Evolutionary conservation across 1,140 invertebrate species (phyloP).

Genomic region (Scylla paramamosain): DNA sequence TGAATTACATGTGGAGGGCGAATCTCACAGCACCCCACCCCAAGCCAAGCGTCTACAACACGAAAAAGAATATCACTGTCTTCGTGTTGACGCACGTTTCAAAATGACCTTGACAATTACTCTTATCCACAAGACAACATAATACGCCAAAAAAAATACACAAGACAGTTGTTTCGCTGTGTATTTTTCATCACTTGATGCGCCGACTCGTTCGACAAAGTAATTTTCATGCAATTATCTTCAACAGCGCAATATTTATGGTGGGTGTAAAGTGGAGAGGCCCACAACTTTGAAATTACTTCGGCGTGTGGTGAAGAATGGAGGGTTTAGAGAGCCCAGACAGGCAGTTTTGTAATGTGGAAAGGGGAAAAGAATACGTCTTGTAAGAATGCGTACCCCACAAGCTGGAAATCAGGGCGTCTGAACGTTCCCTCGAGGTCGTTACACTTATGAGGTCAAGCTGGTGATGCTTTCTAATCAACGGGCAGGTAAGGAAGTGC

Average conservation of each 20-base stretch:
- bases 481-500: not conserved
- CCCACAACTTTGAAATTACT: not conserved
- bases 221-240: not conserved
- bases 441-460: not conserved
- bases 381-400: too few species aligned
- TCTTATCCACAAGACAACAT: not conserved
- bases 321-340: not conserved
- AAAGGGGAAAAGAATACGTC: not conserved
- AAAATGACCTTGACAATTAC: not conserved
- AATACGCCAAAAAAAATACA: not conserved
- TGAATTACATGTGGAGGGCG: too few species aligned
- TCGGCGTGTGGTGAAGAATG: not conserved
- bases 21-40: too few species aligned
- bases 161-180: not conserved
- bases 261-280: not conserved
- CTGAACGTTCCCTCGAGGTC: not conserved
- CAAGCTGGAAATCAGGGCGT: too few species aligned
- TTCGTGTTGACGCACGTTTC: not conserved
- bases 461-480: slow-evolving; percentile 11
- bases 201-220: not conserved
- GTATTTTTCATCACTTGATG: not conserved
- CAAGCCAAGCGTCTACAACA: too few species aligned
- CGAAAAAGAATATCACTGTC: not conserved
- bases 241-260: not conserved
- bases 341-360: not conserved